phyloP scores from a whole-genome alignment of 1,140 invertebrate genomes.

The Drosophila sp. region DNA sequence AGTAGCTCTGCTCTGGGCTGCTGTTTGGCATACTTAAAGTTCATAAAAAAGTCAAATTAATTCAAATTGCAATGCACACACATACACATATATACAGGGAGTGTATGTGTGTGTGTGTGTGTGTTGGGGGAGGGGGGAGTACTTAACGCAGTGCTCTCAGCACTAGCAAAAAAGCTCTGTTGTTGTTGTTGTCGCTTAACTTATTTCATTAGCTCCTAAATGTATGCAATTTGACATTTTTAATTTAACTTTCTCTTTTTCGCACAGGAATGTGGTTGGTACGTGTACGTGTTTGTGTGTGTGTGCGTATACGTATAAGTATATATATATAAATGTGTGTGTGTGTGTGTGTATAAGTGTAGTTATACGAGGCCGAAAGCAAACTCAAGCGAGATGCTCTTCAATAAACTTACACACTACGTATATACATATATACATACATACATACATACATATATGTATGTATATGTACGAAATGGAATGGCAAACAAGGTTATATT shows the following conservation, averaged over 20 bases:
- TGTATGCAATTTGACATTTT: constrained; percentile 81
- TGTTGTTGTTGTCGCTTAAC: constrained; percentile 71
- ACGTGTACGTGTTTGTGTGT: constrained; percentile 12
- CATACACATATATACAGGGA: constrained; percentile 27
- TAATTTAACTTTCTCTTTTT: constrained; percentile 76
- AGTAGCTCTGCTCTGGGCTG: constrained; percentile 61
- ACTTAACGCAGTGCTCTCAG: constrained; percentile 69
- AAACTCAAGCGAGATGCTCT: constrained; percentile 13
- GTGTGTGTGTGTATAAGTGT: neutral
- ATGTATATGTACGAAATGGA: neutral
- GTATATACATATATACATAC: neutral
- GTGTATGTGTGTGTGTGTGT: neutral
- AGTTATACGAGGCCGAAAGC: constrained; percentile 17
- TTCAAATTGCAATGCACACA: constrained; percentile 77
- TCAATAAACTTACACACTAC: constrained; percentile 7
- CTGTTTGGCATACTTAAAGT: constrained; percentile 76
- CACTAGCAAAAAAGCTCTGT: constrained; percentile 35
- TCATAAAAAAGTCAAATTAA: constrained; percentile 79
- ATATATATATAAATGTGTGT: neutral
- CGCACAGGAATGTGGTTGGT: constrained; percentile 26
- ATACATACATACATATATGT: neutral
- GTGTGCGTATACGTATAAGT: neutral
- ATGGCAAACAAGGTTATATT: constrained; percentile 6
- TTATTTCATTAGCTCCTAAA: constrained; percentile 80
- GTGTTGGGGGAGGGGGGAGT: constrained; percentile 30